These are phyloP conservation scores for Sarcophaga carnaria DNA, from an alignment of 2,888 invertebrate species.

Conservation along the genomic window DNA sequence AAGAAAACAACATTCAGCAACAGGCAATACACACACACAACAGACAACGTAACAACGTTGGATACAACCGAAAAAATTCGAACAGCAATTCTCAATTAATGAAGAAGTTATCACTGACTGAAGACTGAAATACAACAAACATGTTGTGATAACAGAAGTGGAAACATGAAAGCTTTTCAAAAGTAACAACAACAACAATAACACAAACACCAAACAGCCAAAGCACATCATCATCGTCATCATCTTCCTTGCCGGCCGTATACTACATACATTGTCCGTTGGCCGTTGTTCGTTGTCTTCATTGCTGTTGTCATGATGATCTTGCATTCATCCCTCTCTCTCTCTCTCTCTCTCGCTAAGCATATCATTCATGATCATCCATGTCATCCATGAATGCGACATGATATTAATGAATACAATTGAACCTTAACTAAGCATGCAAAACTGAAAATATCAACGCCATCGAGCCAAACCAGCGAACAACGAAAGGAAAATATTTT, in stretches of 20 bases:
- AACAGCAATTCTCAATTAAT: slow-evolving; percentile 81
- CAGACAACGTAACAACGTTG: neutral
- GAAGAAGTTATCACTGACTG: slow-evolving; percentile 74
- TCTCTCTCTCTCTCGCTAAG: no score
- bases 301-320: no score
- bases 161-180: slow-evolving; percentile 71
- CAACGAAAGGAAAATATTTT: slow-evolving; percentile 22
- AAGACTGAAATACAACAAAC: slow-evolving; percentile 66
- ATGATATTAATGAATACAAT: slow-evolving; percentile 61
- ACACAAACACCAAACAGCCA: slow-evolving; percentile 26
- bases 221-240: slow-evolving; percentile 28
- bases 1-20: slow-evolving; percentile 47
- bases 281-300: no score
- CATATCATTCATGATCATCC: neutral
- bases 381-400: slow-evolving; percentile 53
- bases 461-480: neutral
- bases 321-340: no score
- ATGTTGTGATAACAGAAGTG: slow-evolving; percentile 66
- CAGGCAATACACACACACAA: slow-evolving; percentile 24
- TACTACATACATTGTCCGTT: no score
- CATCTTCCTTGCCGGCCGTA: neutral
- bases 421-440: slow-evolving; percentile 66
- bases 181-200: slow-evolving; percentile 43
- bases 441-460: slow-evolving; percentile 54
- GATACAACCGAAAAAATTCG: slow-evolving; percentile 59